Conservation (phyloP, 2,797 vertebrate species). For the Pangasius larnaudii region DNA sequence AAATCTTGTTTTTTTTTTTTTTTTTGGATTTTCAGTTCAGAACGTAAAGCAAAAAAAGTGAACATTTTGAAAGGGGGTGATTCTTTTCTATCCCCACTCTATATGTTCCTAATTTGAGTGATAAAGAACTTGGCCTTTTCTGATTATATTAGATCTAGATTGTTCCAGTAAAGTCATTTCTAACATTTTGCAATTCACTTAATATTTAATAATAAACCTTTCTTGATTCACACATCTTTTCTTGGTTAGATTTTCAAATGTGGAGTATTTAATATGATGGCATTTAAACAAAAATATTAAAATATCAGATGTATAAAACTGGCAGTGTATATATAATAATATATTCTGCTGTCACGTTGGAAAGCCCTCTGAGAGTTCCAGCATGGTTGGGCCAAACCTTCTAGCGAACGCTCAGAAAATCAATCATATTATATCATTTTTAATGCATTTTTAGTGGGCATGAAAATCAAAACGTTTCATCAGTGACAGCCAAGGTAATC, state of each 20-base stretch:
- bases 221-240: neutral
- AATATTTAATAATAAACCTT: neutral
- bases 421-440: conserved; percentile 48
- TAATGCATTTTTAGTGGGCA: conserved; percentile 16
- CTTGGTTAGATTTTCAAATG: neutral
- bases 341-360: neutral
- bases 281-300: neutral
- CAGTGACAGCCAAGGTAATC: conserved; percentile 39
- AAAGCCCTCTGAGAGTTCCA: neutral
- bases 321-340: neutral
- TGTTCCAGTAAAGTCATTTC: neutral
- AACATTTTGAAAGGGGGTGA: neutral
- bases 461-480: conserved; percentile 40
- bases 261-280: neutral
- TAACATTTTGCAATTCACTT: neutral
- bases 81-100: neutral
- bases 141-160: neutral
- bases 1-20: neutral
- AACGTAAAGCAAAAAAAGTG: neutral
- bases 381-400: neutral
- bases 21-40: neutral
- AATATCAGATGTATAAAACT: neutral
- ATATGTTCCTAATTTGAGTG: neutral
- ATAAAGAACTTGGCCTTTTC: neutral
- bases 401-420: conserved; percentile 41